Base-by-base conservation (phyloP, 2,888 invertebrate genomes). In the Phyto melanocephala region DNA sequence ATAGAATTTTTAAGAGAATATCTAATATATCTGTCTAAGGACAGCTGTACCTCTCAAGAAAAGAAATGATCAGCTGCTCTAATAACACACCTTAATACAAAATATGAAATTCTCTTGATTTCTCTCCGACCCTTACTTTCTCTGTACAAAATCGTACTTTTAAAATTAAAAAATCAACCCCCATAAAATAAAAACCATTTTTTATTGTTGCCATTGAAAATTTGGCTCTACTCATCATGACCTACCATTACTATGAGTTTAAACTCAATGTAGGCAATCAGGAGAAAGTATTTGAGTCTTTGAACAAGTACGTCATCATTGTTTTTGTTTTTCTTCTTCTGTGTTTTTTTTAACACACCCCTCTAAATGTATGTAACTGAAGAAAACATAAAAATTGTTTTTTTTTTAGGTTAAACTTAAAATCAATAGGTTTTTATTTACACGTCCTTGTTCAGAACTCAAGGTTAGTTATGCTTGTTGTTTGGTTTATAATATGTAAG, bases 191-290 rank as follows among this genome's bases (percentile, higher is more conserved):
- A 15, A n/a, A 1, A 1, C 3, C 15, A 17, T 5, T 15, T 4
- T 5, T 35, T 37, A 24, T 35, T 6, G n/a, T n/a, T 15, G 20
- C 20, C 8, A 17, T 45, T 45, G 6, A 7, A 52, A 58, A 5
- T 37, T 52, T 4, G n/a, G n/a, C 33, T 63, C 6, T 5, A 6
- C 42, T 58, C 52, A 50, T 74, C 81, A 52, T 82, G 81, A 82
- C 81, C 81, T 82, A 82, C 79, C 81, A 58, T 71, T 65, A 75
- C 35, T 65, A 47, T 45, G 65, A 70, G 70, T 35, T 35, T 24
- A 63, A 50, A 54, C 74, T 81, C 72, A 77, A 54, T 17, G 13
- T 56, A 20, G 7, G 15, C 17, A 71, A 70, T 17, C 33, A 77
- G 45, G 20, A 62, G 67, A 62, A 67, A 54, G 33, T 8, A 13